Evolutionary conservation across 1,140 invertebrate species (phyloP).

Genomic region (Mylabris phalerata): DNA sequence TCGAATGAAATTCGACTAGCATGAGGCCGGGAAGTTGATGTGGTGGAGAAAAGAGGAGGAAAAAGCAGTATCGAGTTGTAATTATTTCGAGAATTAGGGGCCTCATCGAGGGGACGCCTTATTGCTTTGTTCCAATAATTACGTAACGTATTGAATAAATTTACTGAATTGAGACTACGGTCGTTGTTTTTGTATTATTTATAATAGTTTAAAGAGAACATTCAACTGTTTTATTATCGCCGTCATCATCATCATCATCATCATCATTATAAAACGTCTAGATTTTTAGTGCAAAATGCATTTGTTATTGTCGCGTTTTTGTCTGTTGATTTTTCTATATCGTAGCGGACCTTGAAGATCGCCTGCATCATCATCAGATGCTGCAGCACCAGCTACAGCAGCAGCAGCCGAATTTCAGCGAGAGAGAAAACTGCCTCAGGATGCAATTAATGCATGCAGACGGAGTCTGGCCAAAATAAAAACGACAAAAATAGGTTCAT

Average conservation of each 20-base stretch:
- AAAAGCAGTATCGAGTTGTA: too few relatives aligned
- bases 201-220: not conserved
- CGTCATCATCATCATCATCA: too few relatives aligned
- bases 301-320: too few relatives aligned
- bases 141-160: not conserved
- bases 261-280: too few relatives aligned
- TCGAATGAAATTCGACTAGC: too few relatives aligned
- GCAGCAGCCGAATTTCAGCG: conserved; percentile 26
- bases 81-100: not conserved
- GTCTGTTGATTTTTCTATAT: too few relatives aligned
- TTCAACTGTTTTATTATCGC: too few relatives aligned
- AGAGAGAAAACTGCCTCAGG: conserved; percentile 19
- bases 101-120: not conserved
- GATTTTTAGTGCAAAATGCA: too few relatives aligned
- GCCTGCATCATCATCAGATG: not conserved
- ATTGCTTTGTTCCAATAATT: not conserved
- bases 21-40: too few relatives aligned
- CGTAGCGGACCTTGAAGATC: conserved; percentile 3
- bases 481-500: conserved; percentile 30
- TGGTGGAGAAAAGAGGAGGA: too few relatives aligned
- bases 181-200: not conserved
- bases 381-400: too few relatives aligned
- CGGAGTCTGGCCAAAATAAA: conserved; percentile 30
- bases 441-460: conserved; percentile 35
- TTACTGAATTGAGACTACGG: not conserved